Conservation (phyloP, 1,140 invertebrate species). For the Philaenus spumarius region DNA sequence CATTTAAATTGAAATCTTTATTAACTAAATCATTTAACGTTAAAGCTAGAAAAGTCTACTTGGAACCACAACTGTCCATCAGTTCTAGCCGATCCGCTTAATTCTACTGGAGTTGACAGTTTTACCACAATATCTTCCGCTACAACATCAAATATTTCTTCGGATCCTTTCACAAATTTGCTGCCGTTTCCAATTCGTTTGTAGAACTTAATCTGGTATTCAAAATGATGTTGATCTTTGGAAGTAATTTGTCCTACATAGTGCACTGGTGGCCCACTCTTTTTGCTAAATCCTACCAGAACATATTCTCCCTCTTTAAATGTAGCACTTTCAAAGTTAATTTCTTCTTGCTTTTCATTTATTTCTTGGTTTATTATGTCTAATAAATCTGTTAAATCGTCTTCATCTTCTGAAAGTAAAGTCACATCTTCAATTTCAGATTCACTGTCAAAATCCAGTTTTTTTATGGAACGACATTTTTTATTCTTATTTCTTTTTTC, state of each 20-base stretch:
- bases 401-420: not conserved
- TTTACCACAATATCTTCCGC: not conserved
- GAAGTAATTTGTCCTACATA: not conserved
- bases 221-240: not conserved
- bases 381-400: not conserved
- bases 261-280: not conserved
- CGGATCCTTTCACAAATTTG: not conserved
- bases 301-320: not conserved
- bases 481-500: not conserved
- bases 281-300: not conserved
- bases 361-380: not conserved
- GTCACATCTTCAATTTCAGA: no score
- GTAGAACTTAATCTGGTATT: not conserved
- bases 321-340: not conserved
- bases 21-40: not conserved
- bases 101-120: not conserved
- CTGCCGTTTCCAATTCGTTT: not conserved
- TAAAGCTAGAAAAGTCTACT: not conserved
- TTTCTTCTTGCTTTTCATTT: not conserved
- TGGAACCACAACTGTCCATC: not conserved
- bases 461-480: not conserved
- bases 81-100: not conserved
- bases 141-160: slow-evolving; percentile 2
- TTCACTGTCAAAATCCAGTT: no score
- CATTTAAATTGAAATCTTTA: no score